Evolutionary conservation across 2,888 invertebrate genomes (phyloP), one percentile per base, ranked within the genome.

Genomic region (Spodoptera picta): DNA sequence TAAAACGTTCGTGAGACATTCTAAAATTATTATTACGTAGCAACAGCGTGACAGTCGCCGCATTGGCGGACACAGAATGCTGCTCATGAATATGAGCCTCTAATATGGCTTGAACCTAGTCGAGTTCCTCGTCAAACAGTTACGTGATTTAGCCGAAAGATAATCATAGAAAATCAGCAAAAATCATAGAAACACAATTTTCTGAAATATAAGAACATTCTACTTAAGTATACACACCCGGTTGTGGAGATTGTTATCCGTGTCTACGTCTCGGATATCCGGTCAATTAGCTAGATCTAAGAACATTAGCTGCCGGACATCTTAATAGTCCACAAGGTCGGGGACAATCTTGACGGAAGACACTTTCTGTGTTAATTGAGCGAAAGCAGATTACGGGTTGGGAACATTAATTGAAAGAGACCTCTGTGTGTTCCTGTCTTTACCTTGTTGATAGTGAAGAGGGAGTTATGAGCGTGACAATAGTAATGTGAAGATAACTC

Each of bases 261-360:
- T 53, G 63, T 53, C 56, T 59, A 27, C n/a, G 19, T 63, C 58
- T 73, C 59, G 77, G 77, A 79, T 42, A 45, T 76, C 55, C 55
- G 47, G 52, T 44, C 54, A 76, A 76, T 76, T 77, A 76, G 58
- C 48, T 46, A 24, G 55, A 62, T 57, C 56, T 51, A 47, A 23
- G 42, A 27, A 70, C 55, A 55, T 70, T 59, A 64, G 52, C 31
- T 48, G 41, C 36, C 31, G 59, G 12, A 45, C 57, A 43, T 70
- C 58, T 47, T 65, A 51, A 71, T 75, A 48, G 55, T 71, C n/a
- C 24, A 24, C 55, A 71, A 50, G 59, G 47, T 43, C 47, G 4
- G 31, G 14, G 31, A 5, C 47, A 7, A 75, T 70, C 70, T 70
- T 62, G 75, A 70, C 57, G 70, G 10, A 9, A 54, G 73, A 75